Conservation (phyloP, 2,113 vertebrate species). For the Rhombomys opimus region DNA sequence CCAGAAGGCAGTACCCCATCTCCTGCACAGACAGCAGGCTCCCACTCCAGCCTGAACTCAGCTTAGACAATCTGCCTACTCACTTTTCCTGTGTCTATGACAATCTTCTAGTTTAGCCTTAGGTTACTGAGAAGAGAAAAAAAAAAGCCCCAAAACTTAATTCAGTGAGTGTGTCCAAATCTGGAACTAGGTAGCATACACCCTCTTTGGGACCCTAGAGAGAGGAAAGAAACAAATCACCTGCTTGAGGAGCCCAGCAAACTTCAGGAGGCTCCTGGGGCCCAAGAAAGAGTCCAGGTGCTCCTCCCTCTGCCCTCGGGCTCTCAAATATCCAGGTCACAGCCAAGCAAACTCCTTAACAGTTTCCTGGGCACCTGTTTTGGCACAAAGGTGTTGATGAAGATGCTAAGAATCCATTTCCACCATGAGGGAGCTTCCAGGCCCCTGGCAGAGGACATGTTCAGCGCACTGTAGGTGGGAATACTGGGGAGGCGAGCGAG, state of each 20-base stretch:
- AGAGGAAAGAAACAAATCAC: background rate
- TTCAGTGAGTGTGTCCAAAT: background rate
- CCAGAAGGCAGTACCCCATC: background rate
- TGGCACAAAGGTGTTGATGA: background rate
- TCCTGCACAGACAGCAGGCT: background rate
- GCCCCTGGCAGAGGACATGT: background rate
- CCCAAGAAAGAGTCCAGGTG: background rate
- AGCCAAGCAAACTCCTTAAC: background rate
- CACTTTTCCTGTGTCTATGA: background rate
- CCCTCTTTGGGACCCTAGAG: background rate
- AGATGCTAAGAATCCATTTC: background rate
- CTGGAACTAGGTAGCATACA: background rate
- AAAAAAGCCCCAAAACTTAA: slow-evolving; percentile 12
- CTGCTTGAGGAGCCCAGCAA: background rate
- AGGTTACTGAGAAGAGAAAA: background rate
- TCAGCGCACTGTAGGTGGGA: background rate
- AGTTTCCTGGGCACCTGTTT: background rate
- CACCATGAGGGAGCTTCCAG: background rate
- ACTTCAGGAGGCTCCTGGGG: too few relatives aligned
- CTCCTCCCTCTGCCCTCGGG: background rate
- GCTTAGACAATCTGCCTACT: background rate
- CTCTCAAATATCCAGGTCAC: background rate
- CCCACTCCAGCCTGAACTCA: background rate
- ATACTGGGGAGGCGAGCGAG: background rate
- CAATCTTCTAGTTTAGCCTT: background rate